Evolutionary conservation across 2,888 invertebrate genomes (phyloP).

Genomic region (Gymnosoma rotundatum): DNA sequence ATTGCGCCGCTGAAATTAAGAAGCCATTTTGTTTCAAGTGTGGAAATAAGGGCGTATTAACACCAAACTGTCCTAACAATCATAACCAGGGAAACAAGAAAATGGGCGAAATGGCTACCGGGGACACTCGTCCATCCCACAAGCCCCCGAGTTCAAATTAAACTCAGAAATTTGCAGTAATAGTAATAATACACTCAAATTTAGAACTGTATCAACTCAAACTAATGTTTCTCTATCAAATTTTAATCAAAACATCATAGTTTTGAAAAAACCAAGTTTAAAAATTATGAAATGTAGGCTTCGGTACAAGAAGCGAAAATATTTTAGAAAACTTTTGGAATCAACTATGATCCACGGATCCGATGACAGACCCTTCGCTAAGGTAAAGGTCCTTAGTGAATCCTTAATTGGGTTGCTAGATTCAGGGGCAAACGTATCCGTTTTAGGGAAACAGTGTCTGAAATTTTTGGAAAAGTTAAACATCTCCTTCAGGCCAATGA

Average conservation of each 20-base stretch:
- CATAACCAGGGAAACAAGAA: conserved; percentile 41
- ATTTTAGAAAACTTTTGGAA: conserved; percentile 16
- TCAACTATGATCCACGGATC: not conserved
- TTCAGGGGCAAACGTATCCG: conserved; percentile 21
- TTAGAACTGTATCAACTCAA: no score
- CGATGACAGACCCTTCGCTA: conserved; percentile 32
- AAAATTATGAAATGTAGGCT: not conserved
- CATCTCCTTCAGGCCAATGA: not conserved
- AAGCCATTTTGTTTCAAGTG: conserved; percentile 9
- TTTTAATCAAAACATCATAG: no score
- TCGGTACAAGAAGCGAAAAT: not conserved
- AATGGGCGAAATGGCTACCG: conserved; percentile 15
- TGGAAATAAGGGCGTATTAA: not conserved
- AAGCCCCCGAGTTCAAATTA: conserved; percentile 35
- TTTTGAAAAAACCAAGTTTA: no score
- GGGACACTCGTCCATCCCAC: conserved; percentile 32
- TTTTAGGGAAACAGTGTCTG: conserved; percentile 8
- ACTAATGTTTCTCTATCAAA: no score
- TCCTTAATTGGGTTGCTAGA: conserved; percentile 5
- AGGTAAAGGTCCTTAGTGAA: not conserved
- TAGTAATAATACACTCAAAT: no score
- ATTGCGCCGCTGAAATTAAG: conserved; percentile 8
- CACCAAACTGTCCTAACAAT: conserved; percentile 26
- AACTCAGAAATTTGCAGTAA: not conserved
- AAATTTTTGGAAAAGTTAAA: conserved; percentile 16